phyloP scores from a whole-genome alignment of 2,797 vertebrate species.

The Scolopax rusticola region DNA sequence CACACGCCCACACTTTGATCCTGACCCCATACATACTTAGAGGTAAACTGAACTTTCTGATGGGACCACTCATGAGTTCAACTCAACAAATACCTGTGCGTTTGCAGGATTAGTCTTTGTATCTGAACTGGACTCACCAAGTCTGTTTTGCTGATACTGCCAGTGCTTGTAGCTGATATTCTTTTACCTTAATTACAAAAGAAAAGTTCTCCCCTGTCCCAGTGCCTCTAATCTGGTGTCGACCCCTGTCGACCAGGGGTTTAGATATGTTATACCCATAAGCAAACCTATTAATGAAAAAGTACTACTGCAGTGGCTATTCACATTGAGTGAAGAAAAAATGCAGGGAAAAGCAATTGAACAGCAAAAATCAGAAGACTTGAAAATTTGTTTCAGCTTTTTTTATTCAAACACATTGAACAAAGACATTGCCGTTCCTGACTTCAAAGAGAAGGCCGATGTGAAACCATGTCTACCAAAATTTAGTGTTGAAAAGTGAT shows the following conservation, averaged over 20 bases:
- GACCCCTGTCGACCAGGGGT: neutral
- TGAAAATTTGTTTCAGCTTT: neutral
- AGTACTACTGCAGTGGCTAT: neutral
- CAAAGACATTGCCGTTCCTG: neutral
- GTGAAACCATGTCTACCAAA: neutral
- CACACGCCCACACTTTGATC: neutral
- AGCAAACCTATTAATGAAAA: neutral
- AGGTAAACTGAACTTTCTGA: neutral
- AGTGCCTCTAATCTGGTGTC: neutral
- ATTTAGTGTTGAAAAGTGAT: neutral
- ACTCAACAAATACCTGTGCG: neutral
- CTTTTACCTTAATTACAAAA: neutral
- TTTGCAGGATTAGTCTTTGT: neutral
- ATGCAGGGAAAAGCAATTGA: neutral
- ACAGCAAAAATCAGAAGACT: neutral
- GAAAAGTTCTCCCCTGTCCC: neutral
- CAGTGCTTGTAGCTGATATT: neutral
- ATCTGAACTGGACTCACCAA: neutral
- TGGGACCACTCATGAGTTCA: neutral
- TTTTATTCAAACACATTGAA: neutral
- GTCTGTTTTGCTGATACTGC: neutral
- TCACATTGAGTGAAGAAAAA: neutral
- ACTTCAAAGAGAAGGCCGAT: neutral
- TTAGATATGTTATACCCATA: neutral
- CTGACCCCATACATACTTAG: neutral